These are phyloP conservation scores for Drosophila rufa DNA, from an alignment of 1,140 invertebrate genomes.

Conservation along the genomic window DNA sequence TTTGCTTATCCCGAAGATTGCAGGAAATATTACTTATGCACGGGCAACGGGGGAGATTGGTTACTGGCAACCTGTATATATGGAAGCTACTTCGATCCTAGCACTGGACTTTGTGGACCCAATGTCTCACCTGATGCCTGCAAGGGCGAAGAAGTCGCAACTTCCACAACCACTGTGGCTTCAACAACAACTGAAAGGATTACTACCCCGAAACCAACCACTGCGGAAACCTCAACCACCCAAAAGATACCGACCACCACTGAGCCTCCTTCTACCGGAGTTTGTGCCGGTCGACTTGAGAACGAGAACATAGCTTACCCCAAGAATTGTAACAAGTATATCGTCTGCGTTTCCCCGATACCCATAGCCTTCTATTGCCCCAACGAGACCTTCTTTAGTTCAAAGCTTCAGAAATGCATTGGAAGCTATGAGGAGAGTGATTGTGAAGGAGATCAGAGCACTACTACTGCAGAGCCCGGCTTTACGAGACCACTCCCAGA, in stretches of 20 bases:
- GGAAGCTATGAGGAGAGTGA: slow-evolving; percentile 62
- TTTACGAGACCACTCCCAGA: slow-evolving; percentile 28
- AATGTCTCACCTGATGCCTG: slow-evolving; percentile 68
- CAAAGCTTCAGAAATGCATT: slow-evolving; percentile 42
- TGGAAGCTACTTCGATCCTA: slow-evolving; percentile 61
- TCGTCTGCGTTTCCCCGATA: slow-evolving; percentile 69
- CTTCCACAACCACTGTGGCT: slow-evolving; percentile 30
- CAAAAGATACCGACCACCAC: slow-evolving; percentile 23
- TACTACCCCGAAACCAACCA: slow-evolving; percentile 35
- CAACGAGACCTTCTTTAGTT: slow-evolving; percentile 58
- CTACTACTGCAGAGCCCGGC: slow-evolving; percentile 41
- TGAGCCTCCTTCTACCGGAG: slow-evolving; percentile 35
- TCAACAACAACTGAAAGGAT: slow-evolving; percentile 22
- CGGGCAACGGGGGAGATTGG: slow-evolving; percentile 30
- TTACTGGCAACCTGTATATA: slow-evolving; percentile 49
- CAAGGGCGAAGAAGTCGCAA: slow-evolving; percentile 19
- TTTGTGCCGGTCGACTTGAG: slow-evolving; percentile 51
- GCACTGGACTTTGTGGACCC: slow-evolving; percentile 48
- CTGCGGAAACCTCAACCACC: slow-evolving; percentile 3
- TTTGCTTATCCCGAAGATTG: slow-evolving; percentile 63
- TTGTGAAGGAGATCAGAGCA: slow-evolving; percentile 55
- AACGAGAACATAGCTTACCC: slow-evolving; percentile 71
- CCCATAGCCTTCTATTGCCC: slow-evolving; percentile 72
- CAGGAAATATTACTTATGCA: slow-evolving; percentile 59
- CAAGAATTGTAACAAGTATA: slow-evolving; percentile 73